phyloP scores from a whole-genome alignment of 2,888 invertebrate species.

The Drosophila leonis region DNA sequence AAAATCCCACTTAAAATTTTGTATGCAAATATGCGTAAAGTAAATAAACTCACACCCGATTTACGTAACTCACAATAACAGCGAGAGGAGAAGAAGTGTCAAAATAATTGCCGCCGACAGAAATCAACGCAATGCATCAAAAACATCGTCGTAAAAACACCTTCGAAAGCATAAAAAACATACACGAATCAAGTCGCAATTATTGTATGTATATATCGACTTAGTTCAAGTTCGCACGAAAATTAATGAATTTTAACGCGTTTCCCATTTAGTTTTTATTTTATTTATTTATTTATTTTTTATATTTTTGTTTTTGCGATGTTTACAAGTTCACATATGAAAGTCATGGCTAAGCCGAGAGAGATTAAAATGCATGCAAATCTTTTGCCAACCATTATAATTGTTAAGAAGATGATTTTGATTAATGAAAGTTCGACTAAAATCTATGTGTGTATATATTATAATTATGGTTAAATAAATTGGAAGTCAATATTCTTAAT shows the following conservation, averaged over 20 bases:
- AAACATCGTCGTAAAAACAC: slow-evolving; percentile 29
- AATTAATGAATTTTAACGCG: slow-evolving; percentile 39
- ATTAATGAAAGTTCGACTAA: slow-evolving; percentile 4
- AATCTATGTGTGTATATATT: not conserved
- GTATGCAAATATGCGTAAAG: slow-evolving; percentile 64
- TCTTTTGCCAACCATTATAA: slow-evolving; percentile 7
- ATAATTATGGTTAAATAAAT: not conserved
- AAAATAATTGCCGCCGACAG: slow-evolving; percentile 68
- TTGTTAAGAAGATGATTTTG: slow-evolving; percentile 1
- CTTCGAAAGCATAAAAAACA: slow-evolving; percentile 34
- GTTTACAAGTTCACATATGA: slow-evolving; percentile 36
- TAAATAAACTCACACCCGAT: slow-evolving; percentile 74
- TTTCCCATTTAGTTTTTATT: slow-evolving; percentile 7
- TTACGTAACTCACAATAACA: slow-evolving; percentile 64
- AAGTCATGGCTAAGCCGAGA: slow-evolving; percentile 31
- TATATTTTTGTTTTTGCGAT: slow-evolving; percentile 26
- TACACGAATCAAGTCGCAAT: slow-evolving; percentile 29
- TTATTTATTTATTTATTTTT: too few species aligned
- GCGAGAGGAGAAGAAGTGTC: slow-evolving; percentile 66
- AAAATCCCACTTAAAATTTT: slow-evolving; percentile 50
- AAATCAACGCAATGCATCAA: slow-evolving; percentile 68
- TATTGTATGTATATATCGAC: slow-evolving; percentile 10
- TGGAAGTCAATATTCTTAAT: not conserved
- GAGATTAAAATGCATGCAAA: slow-evolving; percentile 12
- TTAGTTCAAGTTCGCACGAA: slow-evolving; percentile 57